Base-by-base conservation (phyloP, 2,113 vertebrate genomes). In the Perca flavescens region DNA sequence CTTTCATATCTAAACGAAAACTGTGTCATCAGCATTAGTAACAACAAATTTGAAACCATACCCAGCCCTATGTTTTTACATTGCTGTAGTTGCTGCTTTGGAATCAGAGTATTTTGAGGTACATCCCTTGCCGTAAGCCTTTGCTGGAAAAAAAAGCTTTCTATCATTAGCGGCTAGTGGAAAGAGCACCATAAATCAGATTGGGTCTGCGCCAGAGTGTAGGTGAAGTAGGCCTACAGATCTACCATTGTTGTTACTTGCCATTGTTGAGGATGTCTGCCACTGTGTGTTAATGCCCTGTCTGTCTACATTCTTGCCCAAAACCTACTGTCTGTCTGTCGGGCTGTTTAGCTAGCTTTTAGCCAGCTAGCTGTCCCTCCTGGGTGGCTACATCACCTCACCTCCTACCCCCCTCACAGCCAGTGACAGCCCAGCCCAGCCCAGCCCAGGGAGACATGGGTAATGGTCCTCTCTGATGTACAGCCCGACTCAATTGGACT, bases 401-500 rank as follows among this genome's bases (percentile, higher is more conserved):
- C 83, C 86, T 81, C 80, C 80, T 71, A 82, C 84, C 90, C 80
- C 80, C 85, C 84, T 84, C 71, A 67, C 88, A 83, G 85, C 82
- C 82, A 84, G 89, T 89, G 88, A 94, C 94, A 93, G 84, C 56
- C 88, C 84, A 66, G 87, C 92, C 88, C 84, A 66, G 87, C 92
- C 93, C 84, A 66, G 87, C 92, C 93, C 85, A 77, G 87, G 85
- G 91, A 93, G 91, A 93, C 89, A 63, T 85, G 90, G 93, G 88
- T 94, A 93, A 94, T 94, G 91, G 93, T 86, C 89, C 88, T 91
- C 77, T 92, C 91, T 94, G 94, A 94, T 93, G 91, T 93, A 94
- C 92, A 90, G 87, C 91, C 87, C 64, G 82, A 91, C 90, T 93
- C 88, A 88, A 94, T 94, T 93, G 94, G 91, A 93, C 84, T 85